Evolutionary conservation across 2,113 vertebrate genomes (phyloP).

Genomic region (Prunella fulvescens): DNA sequence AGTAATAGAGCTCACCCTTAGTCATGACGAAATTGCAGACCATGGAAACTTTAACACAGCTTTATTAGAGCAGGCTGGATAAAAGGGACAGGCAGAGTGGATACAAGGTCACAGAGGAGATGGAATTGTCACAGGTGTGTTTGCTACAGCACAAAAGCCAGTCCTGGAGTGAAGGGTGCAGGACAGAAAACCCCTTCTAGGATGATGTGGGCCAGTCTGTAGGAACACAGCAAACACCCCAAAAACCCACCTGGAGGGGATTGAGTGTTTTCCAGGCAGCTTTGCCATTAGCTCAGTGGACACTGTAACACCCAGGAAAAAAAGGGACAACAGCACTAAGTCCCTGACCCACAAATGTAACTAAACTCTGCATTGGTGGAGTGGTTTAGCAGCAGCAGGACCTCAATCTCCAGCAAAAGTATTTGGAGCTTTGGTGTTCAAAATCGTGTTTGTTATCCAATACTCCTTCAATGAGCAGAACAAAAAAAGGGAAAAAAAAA

Average conservation of each 20-base stretch:
- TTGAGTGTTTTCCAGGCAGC: accelerated
- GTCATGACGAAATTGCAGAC: not conserved
- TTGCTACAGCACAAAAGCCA: not conserved
- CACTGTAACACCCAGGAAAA: not conserved
- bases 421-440: not conserved
- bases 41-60: not conserved
- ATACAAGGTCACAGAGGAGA: not conserved
- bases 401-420: accelerated
- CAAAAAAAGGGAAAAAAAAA: not conserved
- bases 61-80: not conserved
- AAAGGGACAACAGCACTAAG: not conserved
- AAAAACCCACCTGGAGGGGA: not conserved
- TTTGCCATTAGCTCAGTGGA: accelerated
- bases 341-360: not conserved
- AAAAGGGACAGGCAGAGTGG: not conserved
- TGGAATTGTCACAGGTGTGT: not conserved
- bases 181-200: accelerated
- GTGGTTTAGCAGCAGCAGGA: not conserved
- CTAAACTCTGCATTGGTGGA: not conserved
- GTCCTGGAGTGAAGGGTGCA: not conserved
- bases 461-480: not conserved
- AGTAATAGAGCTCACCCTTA: not conserved
- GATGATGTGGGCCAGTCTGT: not conserved
- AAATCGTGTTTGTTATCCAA: not conserved
- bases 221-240: not conserved